Conservation (phyloP, 92 coral and sea anemone genomes). For the Diadumene lineata region DNA sequence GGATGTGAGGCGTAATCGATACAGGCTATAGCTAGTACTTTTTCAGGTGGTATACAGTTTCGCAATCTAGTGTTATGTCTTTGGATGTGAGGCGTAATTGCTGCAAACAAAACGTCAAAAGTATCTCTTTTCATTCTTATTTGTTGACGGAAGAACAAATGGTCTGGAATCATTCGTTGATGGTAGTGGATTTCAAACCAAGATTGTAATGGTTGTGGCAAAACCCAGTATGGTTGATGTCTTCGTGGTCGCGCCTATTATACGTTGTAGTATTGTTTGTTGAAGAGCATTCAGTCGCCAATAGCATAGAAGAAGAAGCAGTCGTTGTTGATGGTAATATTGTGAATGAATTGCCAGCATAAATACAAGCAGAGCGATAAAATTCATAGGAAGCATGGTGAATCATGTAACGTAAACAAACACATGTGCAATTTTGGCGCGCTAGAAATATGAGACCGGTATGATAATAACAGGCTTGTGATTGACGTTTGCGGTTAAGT, state of each 20-base stretch:
- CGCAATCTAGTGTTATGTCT: conserved; percentile 22
- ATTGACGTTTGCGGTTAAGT: too few species aligned
- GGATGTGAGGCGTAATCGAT: conserved; percentile 25
- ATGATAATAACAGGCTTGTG: too few species aligned
- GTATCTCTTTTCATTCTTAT: conserved; percentile 15
- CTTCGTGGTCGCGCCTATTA: conserved; percentile 7
- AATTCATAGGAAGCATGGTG: conserved; percentile 9
- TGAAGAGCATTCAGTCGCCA: conserved; percentile 8
- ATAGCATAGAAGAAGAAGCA: conserved; percentile 14
- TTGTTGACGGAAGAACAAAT: conserved; percentile 20
- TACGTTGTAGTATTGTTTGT: conserved; percentile 8
- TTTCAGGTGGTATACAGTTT: too few species aligned
- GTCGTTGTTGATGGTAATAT: conserved; percentile 14
- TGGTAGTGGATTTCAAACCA: conserved; percentile 43
- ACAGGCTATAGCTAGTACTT: conserved; percentile 14
- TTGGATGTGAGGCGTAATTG: conserved; percentile 5
- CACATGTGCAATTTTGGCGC: conserved; percentile 1
- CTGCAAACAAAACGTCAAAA: conserved; percentile 4
- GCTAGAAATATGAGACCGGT: conserved; percentile 18
- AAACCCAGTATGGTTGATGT: conserved; percentile 15
- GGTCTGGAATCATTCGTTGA: conserved; percentile 28
- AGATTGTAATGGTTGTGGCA: conserved; percentile 31
- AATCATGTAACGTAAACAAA: conserved; percentile 5
- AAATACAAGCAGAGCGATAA: conserved; percentile 2
- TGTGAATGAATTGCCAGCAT: conserved; percentile 14